A percentile compares a stretch with the other conserved stretches of the same genome.
Conservation (phyloP, 2,113 vertebrate genomes). For the Arizona elegans region DNA sequence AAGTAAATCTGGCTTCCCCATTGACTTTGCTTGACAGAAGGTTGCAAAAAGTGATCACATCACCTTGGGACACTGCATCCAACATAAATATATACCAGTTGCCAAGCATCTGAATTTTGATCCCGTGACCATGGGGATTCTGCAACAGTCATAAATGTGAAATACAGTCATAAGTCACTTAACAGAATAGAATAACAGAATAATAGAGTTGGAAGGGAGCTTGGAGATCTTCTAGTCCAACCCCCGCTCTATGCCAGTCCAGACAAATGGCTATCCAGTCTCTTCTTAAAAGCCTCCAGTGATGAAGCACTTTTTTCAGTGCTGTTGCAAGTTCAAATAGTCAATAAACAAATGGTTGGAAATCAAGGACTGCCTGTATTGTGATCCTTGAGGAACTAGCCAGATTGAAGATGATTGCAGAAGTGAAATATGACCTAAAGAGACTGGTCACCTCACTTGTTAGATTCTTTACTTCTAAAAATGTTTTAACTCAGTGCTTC, state of each 20-base stretch:
- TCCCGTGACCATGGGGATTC: not conserved
- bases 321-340: not conserved
- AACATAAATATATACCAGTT: not conserved
- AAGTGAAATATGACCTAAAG: not conserved
- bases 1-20: not conserved
- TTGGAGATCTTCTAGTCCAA: not conserved
- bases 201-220: not conserved
- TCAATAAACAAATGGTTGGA: not conserved
- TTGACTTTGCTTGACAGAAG: not conserved
- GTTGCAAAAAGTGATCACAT: not conserved
- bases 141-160: not conserved
- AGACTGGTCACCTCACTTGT: not conserved
- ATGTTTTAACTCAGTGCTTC: not conserved
- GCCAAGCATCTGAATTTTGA: not conserved
- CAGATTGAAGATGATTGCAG: not conserved
- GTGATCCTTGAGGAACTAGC: not conserved
- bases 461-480: not conserved
- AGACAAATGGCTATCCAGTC: too few species aligned
- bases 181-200: not conserved
- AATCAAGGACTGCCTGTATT: not conserved
- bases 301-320: not conserved
- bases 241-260: not conserved
- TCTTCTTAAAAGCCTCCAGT: not conserved
- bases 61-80: not conserved
- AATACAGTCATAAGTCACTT: not conserved